Conservation (phyloP, 2,888 invertebrate species). For the Druceiella hillmani region DNA sequence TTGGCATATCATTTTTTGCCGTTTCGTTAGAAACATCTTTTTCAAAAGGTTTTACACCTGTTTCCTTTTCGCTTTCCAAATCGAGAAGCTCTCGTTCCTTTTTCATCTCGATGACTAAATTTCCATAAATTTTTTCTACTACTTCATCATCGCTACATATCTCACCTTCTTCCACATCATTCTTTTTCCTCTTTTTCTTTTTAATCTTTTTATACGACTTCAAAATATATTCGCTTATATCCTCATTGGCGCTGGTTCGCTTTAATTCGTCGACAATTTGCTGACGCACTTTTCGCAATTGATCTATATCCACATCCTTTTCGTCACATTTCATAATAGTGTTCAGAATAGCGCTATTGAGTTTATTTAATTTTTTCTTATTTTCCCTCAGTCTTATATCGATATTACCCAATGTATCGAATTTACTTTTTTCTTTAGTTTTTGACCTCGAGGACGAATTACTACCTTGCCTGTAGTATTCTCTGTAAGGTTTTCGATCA, state of each 20-base stretch:
- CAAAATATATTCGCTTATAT: conserved; percentile 43
- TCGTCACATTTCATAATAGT: conserved; percentile 43
- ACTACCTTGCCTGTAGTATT: too few relatives aligned
- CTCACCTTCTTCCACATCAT: conserved; percentile 45
- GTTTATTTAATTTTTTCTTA: too few relatives aligned
- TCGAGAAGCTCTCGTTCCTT: conserved; percentile 24
- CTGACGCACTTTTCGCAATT: conserved; percentile 42
- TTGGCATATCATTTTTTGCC: conserved; percentile 29
- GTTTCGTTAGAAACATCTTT: conserved; percentile 22
- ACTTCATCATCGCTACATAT: conserved; percentile 45
- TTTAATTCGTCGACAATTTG: conserved; percentile 47
- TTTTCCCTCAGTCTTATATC: too few relatives aligned
- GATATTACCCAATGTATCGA: too few relatives aligned
- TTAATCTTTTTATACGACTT: conserved; percentile 37
- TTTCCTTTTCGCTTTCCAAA: conserved; percentile 8
- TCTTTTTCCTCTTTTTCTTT: conserved; percentile 25
- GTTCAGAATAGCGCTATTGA: conserved; percentile 39
- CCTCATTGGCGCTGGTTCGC: conserved; percentile 40
- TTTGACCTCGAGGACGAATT: too few relatives aligned
- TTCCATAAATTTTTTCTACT: conserved; percentile 42
- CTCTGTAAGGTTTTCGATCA: too few relatives aligned
- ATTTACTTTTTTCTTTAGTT: too few relatives aligned
- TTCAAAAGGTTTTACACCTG: conserved; percentile 14
- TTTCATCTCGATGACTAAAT: conserved; percentile 31
- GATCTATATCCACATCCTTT: conserved; percentile 44